Base-by-base conservation (phyloP, 2,797 vertebrate genomes). In the Diplodus sargus region DNA sequence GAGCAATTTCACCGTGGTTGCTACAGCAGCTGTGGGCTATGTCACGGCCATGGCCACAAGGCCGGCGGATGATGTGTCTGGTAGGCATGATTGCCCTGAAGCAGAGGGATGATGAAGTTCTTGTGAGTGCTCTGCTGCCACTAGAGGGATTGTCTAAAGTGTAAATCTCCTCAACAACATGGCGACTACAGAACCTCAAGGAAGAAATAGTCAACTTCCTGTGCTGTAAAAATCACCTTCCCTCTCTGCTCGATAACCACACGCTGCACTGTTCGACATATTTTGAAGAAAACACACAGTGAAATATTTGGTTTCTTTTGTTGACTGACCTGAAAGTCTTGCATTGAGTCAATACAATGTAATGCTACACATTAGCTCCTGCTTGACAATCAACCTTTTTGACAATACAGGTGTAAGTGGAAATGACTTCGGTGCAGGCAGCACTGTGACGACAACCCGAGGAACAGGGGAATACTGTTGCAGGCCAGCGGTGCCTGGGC, bases 1-100 rank as follows among this genome's bases (percentile, higher is more conserved):
- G 43, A 78, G 63, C 45, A 66, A 61, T 81, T 74, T 78, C 63
- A 56, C 18, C 51, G 17, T 11, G 3, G 30, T 49, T 80, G 74
- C 58, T 69, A 17, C 42, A 75, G 72, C 48, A 17, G 9, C 73
- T 73, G 42, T 51, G 51, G 67, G 56, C 67, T 30, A 58, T 62
- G 78, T 70, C 72, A 48, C 2, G 23, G 77, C 70, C 52, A 45
- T 20, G 64, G 60, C 66, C 54, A 54, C 77, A 66, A 34, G 56
- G 79, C 48, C 17, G 20, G 61, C 52, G 76, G 75, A 39, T 69
- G 43, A 67, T 72, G 45, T 22, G 48, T 81, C 60, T 64, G 53
- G 57, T 28, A 67, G 70, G 48, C 70, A 65, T 48, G 61, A 62
- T 65, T 76, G 54, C 74, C 23, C 69, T 74, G n/a, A 59, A 78